These are phyloP conservation scores for Onchidella celtica DNA, from an alignment of 2,888 invertebrate genomes.

Conservation along the genomic window DNA sequence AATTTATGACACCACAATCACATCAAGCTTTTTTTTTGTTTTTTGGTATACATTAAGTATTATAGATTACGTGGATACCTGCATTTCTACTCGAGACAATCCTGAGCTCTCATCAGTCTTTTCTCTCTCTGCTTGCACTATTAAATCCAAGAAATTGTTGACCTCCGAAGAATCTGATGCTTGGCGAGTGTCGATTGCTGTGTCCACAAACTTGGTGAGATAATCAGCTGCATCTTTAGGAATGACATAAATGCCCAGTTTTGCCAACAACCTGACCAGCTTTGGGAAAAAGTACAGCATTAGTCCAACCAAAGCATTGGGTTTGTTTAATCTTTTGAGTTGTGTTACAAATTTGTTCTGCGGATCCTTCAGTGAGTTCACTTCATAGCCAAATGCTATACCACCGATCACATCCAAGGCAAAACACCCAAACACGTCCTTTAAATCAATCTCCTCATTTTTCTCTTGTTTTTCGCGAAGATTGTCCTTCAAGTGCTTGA, in stretches of 20 bases:
- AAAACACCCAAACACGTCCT: background rate
- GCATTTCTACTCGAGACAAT: constrained; percentile 16
- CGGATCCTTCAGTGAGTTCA: constrained; percentile 53
- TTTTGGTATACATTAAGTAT: no score
- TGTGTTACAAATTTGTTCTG: constrained; percentile 58
- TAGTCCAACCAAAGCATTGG: background rate
- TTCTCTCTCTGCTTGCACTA: constrained; percentile 18
- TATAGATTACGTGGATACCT: no score
- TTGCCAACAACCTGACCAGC: background rate
- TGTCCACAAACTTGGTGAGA: constrained; percentile 18
- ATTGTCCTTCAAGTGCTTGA: background rate
- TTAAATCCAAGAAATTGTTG: constrained; percentile 42
- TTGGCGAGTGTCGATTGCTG: constrained; percentile 53
- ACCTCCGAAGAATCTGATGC: constrained; percentile 48
- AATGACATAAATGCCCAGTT: background rate
- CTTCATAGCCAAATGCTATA: constrained; percentile 4
- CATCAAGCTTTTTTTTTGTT: no score
- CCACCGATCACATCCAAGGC: background rate
- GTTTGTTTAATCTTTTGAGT: constrained; percentile 47
- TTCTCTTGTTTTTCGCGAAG: background rate
- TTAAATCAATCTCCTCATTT: background rate
- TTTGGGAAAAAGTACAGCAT: background rate
- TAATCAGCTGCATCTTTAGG: background rate
- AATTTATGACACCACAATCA: no score
- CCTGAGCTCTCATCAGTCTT: no score